A percentile compares a stretch with the other conserved stretches of the same genome.
Evolutionary conservation across 1,140 invertebrate species (phyloP).

Genomic region (Caenorhabditis briggsae): DNA sequence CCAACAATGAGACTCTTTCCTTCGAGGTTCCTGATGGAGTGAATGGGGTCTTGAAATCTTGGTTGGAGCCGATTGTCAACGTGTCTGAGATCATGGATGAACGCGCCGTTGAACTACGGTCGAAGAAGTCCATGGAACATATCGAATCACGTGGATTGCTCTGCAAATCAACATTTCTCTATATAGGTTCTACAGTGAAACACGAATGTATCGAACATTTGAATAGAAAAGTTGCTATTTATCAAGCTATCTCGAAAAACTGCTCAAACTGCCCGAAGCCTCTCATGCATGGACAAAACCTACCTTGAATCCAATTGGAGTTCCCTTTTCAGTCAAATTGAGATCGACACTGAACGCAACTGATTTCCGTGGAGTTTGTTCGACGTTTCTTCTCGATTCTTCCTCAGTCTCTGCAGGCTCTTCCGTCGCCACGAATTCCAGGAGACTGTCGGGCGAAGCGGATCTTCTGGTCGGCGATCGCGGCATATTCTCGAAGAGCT

Average conservation of each 20-base stretch:
- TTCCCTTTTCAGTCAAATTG: neutral
- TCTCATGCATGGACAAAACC: neutral
- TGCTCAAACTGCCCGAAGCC: neutral
- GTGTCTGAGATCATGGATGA: neutral
- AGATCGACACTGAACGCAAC: neutral
- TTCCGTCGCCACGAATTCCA: neutral
- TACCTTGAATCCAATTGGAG: conserved; percentile 27
- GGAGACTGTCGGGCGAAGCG: neutral
- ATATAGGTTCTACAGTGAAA: too few relatives aligned
- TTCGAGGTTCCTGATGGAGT: neutral
- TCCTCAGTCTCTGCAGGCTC: neutral
- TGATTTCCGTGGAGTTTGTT: neutral
- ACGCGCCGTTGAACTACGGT: neutral
- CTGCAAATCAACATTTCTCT: neutral
- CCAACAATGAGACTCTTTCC: neutral
- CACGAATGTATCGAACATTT: too few relatives aligned
- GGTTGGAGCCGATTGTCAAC: neutral
- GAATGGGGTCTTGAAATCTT: conserved; percentile 30
- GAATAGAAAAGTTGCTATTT: too few relatives aligned
- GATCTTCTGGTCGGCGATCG: neutral
- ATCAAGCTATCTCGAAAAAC: too few relatives aligned
- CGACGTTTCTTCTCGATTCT: neutral
- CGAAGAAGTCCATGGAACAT: neutral
- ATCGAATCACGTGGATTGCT: conserved; percentile 4
- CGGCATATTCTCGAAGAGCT: neutral